Base-by-base conservation (phyloP, 2,888 invertebrate genomes). In the Pristionchus mayeri region DNA sequence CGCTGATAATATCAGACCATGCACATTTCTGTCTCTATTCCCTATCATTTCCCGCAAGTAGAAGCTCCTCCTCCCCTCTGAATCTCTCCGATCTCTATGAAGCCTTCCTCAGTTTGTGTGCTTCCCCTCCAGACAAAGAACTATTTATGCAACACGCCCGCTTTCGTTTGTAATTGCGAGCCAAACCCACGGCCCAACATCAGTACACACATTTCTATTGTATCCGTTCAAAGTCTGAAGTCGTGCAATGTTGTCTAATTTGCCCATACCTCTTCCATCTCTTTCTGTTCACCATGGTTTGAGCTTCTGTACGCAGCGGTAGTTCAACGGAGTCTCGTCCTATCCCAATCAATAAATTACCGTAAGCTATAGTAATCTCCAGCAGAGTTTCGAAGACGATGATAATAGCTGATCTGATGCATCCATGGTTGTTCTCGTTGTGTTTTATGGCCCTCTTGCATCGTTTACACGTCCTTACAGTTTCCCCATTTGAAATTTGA, bases 331-430 rank as follows among this genome's bases (percentile, higher is more conserved):
- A 54, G 21, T 16, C n/a, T 44, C 44, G 44, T 44, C 44, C 44
- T 13, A 44, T 44, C 44, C 11, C 16, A 48, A 48, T 48, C 48
- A 48, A 48, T n/a, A 16, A 18, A 9, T 34, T 63, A 63, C 30
- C 60, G 60, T 63, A 57, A 4, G 30, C 34, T 63, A 71, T 24
- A 71, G 71, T 71, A 71, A 71, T 71, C 44, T 40, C n/a, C n/a
- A n/a, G 40, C 71, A 71, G 40, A 40, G 71, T 71, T 40, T 63
- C 71, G 71, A 71, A 40, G 40, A 40, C 71, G n/a, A 71, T 44
- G 71, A 71, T 71, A 44, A 71, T 71, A 71, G 71, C 71, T 71
- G 71, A 71, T 71, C 71, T 71, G 71, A 71, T 44, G 63, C 63
- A 34, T 63, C 16, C 71, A 71, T 40, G 71, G 71, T 71, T 71